These are phyloP conservation scores for Sebastes ruberrimus DNA, from an alignment of 2,797 vertebrate species.

Conservation along the genomic window DNA sequence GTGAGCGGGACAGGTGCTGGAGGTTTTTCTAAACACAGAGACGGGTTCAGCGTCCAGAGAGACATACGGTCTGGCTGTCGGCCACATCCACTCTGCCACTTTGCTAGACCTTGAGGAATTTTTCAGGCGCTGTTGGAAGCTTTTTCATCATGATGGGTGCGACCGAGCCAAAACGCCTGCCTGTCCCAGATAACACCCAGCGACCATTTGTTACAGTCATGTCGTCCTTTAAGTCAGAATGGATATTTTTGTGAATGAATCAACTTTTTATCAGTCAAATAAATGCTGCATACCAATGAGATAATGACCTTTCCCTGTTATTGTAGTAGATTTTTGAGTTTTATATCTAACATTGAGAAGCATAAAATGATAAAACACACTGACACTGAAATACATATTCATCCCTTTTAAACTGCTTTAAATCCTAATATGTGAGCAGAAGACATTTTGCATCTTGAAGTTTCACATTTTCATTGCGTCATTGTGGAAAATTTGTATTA, in stretches of 20 bases:
- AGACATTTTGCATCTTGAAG: background rate
- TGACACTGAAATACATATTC: background rate
- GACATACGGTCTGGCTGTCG: constrained; percentile 55
- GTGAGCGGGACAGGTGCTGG: constrained; percentile 48
- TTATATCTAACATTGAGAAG: background rate
- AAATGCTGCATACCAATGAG: background rate
- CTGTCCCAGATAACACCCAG: constrained; percentile 43
- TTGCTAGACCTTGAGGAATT: constrained; percentile 70
- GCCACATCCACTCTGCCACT: constrained; percentile 47
- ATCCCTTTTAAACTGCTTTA: background rate
- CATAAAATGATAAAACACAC: background rate
- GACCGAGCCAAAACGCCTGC: constrained; percentile 37
- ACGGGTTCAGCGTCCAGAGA: constrained; percentile 37
- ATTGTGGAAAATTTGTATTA: background rate
- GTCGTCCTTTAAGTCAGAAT: background rate
- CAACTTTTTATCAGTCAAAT: background rate
- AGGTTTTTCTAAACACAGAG: constrained; percentile 51
- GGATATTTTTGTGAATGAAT: background rate
- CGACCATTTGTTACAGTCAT: constrained; percentile 32
- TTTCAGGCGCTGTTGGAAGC: constrained; percentile 49
- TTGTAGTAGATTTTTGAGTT: background rate
- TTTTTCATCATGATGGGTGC: constrained; percentile 52
- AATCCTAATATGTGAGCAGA: background rate
- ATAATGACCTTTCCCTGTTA: background rate
- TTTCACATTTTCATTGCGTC: background rate